Conservation (phyloP, 2,888 invertebrate species). For the Acrocyrtus sp. region DNA sequence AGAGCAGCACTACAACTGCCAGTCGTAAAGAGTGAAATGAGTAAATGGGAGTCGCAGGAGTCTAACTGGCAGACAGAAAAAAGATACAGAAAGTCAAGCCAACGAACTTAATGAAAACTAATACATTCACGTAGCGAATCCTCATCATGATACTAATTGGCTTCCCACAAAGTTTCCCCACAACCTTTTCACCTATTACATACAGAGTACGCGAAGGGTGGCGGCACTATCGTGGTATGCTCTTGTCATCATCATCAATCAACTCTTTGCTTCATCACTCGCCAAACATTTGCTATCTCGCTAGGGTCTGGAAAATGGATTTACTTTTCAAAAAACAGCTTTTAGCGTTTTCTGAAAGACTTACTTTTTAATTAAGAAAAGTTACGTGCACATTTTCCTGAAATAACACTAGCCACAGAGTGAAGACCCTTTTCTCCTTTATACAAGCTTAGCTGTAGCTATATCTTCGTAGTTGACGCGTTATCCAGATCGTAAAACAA, state of each 20-base stretch:
- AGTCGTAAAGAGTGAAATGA: too few species aligned
- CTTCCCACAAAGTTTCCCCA: slow-evolving; percentile 25
- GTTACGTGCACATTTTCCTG: not conserved
- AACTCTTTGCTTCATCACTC: slow-evolving; percentile 2
- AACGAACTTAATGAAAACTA: slow-evolving; percentile 40
- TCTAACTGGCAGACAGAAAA: too few species aligned
- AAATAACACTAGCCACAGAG: not conserved
- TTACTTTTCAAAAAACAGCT: slow-evolving; percentile 9
- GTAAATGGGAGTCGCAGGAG: too few species aligned
- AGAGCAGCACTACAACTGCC: too few species aligned
- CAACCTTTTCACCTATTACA: not conserved
- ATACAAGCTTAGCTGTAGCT: too few species aligned
- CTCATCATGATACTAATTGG: slow-evolving; percentile 40
- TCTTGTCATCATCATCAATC: slow-evolving; percentile 16
- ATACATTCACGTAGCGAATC: slow-evolving; percentile 7
- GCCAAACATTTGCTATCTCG: slow-evolving; percentile 33
- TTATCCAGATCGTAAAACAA: too few species aligned
- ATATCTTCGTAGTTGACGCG: too few species aligned
- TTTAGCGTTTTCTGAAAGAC: not conserved
- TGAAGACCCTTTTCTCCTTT: too few species aligned
- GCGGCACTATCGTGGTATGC: not conserved
- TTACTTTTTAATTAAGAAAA: slow-evolving; percentile 34
- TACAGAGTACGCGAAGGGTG: too few species aligned
- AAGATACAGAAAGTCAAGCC: slow-evolving; percentile 13
- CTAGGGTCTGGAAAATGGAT: not conserved